phyloP scores from a whole-genome alignment of 2,888 invertebrate genomes.

The Dichetophora obliterata region DNA sequence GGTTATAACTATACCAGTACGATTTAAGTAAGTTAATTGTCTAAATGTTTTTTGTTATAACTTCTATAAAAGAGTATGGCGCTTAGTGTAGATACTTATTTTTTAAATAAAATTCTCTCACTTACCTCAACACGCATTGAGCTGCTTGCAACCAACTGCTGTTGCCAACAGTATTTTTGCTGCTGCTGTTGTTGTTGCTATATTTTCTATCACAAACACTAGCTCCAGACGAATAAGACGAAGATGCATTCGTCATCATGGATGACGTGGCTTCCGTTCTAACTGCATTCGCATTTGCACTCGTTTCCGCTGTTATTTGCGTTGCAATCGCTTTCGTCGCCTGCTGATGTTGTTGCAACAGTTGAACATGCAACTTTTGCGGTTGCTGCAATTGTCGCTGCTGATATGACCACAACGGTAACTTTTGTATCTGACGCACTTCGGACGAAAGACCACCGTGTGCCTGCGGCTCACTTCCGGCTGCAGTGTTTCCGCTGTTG shows the following conservation, averaged over 20 bases:
- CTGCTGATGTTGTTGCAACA: conserved; percentile 52
- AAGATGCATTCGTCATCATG: conserved; percentile 32
- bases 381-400: conserved; percentile 54
- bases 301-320: conserved; percentile 40
- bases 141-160: conserved; percentile 49
- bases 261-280: conserved; percentile 41
- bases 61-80: no score
- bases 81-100: no score
- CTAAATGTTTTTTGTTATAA: no score
- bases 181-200: conserved; percentile 29
- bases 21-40: no score
- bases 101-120: conserved; percentile 10
- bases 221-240: conserved; percentile 37
- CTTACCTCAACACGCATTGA: conserved; percentile 50
- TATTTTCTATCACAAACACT: conserved; percentile 26
- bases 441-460: conserved; percentile 50
- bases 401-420: conserved; percentile 53
- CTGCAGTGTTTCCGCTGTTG: conserved; percentile 17
- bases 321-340: conserved; percentile 51
- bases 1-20: no score
- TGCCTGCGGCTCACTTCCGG: conserved; percentile 38
- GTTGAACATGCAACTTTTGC: conserved; percentile 54
- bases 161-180: conserved; percentile 40
- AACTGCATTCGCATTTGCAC: conserved; percentile 46
- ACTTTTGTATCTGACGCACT: conserved; percentile 52